Evolutionary conservation across 2,888 invertebrate genomes (phyloP).

Genomic region (Anaspis maculata): DNA sequence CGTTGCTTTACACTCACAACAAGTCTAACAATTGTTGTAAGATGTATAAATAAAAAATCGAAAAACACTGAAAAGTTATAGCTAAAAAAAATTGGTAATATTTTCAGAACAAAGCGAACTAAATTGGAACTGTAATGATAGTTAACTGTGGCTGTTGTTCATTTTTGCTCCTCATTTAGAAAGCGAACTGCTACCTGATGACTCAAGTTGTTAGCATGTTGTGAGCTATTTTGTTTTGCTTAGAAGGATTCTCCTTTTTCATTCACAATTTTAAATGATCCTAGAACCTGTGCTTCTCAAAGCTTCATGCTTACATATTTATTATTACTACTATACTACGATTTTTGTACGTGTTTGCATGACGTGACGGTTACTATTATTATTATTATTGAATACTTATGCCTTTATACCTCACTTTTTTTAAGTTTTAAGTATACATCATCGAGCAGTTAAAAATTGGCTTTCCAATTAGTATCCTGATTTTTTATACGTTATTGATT

Average conservation of each 20-base stretch:
- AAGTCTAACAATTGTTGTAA: no score
- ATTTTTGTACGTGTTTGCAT: constrained; percentile 19
- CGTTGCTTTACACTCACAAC: no score
- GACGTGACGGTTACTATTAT: constrained; percentile 16
- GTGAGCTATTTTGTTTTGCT: constrained; percentile 35
- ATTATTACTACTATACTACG: constrained; percentile 4
- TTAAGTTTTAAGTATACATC: constrained; percentile 4
- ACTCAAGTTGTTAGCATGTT: constrained; percentile 46
- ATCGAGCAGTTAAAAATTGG: constrained; percentile 8
- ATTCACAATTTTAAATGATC: constrained; percentile 9
- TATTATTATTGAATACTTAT: no score
- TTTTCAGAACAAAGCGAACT: no score
- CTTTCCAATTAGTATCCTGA: constrained; percentile 5
- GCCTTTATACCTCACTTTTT: constrained; percentile 3
- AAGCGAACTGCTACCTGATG: constrained; percentile 41
- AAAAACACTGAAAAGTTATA: no score
- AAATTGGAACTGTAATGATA: no score
- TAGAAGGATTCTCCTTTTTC: constrained; percentile 13
- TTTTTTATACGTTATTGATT: no score
- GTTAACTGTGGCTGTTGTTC: no score
- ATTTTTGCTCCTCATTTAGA: no score
- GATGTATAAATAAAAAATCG: no score
- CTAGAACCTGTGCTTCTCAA: constrained; percentile 17
- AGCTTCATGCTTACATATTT: constrained; percentile 15
- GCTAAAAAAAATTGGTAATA: no score